Evolutionary conservation across 2,888 invertebrate genomes (phyloP).

Genomic region (Leucophenga montana): DNA sequence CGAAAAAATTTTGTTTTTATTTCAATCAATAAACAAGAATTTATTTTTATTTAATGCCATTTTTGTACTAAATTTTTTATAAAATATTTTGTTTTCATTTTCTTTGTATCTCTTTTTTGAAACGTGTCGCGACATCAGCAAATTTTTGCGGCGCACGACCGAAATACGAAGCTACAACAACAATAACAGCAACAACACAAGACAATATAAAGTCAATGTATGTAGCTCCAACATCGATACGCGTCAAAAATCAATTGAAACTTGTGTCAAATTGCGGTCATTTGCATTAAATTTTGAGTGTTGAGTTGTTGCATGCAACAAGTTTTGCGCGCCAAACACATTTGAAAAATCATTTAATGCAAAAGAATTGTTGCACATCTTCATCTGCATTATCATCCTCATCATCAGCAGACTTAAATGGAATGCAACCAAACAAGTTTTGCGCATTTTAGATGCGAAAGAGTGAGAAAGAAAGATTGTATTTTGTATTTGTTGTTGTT

Average conservation of each 20-base stretch:
- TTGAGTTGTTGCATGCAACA: too few relatives aligned
- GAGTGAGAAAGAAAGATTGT: too few relatives aligned
- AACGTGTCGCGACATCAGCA: slow-evolving; percentile 3
- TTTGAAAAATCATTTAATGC: neutral
- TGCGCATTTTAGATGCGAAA: neutral
- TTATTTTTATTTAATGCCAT: too few relatives aligned
- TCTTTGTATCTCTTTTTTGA: too few relatives aligned
- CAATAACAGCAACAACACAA: neutral
- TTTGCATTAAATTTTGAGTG: neutral
- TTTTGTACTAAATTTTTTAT: too few relatives aligned
- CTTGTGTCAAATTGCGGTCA: neutral
- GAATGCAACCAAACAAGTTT: slow-evolving; percentile 31
- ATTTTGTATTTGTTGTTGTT: slow-evolving; percentile 37
- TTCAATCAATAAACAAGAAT: too few relatives aligned
- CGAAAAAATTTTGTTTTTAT: slow-evolving; percentile 32
- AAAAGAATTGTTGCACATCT: slow-evolving; percentile 33
- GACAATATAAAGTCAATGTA: neutral
- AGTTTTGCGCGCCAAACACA: neutral
- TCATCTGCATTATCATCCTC: slow-evolving; percentile 25
- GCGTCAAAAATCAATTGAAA: neutral
- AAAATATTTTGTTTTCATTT: too few relatives aligned
- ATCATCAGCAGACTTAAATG: neutral
- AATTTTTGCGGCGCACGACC: slow-evolving; percentile 20
- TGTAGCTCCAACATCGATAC: neutral
- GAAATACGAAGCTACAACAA: slow-evolving; percentile 1